Percentiles rank a stretch among this genome's conserved stretches.
phyloP scores from a whole-genome alignment of 2,113 vertebrate species.

The Calonectris borealis region DNA sequence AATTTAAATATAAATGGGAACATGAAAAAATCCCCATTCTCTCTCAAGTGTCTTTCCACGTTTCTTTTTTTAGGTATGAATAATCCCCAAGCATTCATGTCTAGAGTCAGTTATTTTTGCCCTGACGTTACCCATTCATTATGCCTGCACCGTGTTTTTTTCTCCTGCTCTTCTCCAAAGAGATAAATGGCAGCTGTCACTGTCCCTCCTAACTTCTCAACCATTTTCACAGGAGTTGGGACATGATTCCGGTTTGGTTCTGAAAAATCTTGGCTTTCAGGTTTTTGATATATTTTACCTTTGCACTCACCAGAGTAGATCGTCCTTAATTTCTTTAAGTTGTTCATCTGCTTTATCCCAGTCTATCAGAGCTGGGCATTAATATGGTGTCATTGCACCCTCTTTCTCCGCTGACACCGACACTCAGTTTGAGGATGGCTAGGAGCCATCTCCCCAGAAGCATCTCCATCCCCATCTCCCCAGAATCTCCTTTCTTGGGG shows the following conservation, averaged over 20 bases:
- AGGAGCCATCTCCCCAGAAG: not conserved
- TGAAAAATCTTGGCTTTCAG: not conserved
- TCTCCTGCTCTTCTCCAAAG: not conserved
- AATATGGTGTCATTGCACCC: accelerated
- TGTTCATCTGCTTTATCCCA: not conserved
- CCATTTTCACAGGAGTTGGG: not conserved
- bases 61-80: slow-evolving; percentile 65
- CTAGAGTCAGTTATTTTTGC: slow-evolving; percentile 62
- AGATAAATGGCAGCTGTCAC: slow-evolving; percentile 27
- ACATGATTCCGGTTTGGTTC: not conserved
- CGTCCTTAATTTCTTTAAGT: not conserved
- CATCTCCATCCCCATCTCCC: not conserved
- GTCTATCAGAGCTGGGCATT: not conserved
- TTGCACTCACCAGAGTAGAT: not conserved
- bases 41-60: slow-evolving; percentile 35
- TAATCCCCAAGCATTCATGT: slow-evolving; percentile 49
- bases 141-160: not conserved
- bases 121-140: slow-evolving; percentile 38
- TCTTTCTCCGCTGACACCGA: not conserved
- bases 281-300: not conserved
- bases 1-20: slow-evolving; percentile 45
- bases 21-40: slow-evolving; percentile 14
- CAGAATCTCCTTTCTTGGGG: not conserved
- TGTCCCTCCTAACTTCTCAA: not conserved
- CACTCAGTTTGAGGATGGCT: not conserved